phyloP scores from a whole-genome alignment of 2,888 invertebrate genomes.

The Hedychridium roseum region DNA sequence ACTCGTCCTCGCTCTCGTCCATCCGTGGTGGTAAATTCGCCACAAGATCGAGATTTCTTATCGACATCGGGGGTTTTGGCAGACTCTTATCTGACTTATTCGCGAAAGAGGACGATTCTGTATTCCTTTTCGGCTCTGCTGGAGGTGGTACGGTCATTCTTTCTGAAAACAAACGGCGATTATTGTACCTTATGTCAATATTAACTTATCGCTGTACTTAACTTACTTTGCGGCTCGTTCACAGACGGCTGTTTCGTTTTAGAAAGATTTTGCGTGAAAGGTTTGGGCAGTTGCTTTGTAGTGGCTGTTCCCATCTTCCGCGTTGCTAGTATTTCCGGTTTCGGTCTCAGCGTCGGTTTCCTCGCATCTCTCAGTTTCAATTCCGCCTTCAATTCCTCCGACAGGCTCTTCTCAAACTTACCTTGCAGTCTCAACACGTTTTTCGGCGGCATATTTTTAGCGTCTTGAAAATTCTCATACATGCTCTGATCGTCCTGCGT shows the following conservation, averaged over 20 bases:
- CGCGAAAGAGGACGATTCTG: too few relatives aligned
- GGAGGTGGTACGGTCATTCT: slow-evolving; percentile 40
- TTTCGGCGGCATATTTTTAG: slow-evolving; percentile 12
- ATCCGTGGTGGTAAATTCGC: slow-evolving; percentile 53
- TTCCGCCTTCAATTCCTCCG: slow-evolving; percentile 48
- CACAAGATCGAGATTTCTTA: slow-evolving; percentile 52
- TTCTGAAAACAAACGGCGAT: slow-evolving; percentile 24
- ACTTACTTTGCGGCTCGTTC: slow-evolving; percentile 34
- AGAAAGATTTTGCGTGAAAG: slow-evolving; percentile 43
- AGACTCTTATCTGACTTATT: slow-evolving; percentile 20
- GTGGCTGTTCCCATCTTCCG: slow-evolving; percentile 12
- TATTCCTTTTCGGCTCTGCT: slow-evolving; percentile 32
- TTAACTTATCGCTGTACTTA: too few relatives aligned
- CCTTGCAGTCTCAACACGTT: slow-evolving; percentile 39
- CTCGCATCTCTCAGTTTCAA: slow-evolving; percentile 34
- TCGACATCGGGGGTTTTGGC: slow-evolving; percentile 39
- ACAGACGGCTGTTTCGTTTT: slow-evolving; percentile 13
- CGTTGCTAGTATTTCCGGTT: slow-evolving; percentile 28
- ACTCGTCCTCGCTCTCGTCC: slow-evolving; percentile 57
- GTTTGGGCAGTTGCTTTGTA: slow-evolving; percentile 37
- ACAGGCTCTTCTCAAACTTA: slow-evolving; percentile 35
- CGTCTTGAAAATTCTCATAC: slow-evolving; percentile 33
- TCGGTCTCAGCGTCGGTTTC: slow-evolving; percentile 33
- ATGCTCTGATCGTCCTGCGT: slow-evolving; percentile 19
- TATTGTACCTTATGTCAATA: slow-evolving; percentile 1